Conservation (phyloP, 2,113 vertebrate genomes). For the Baryphthengus martii region DNA sequence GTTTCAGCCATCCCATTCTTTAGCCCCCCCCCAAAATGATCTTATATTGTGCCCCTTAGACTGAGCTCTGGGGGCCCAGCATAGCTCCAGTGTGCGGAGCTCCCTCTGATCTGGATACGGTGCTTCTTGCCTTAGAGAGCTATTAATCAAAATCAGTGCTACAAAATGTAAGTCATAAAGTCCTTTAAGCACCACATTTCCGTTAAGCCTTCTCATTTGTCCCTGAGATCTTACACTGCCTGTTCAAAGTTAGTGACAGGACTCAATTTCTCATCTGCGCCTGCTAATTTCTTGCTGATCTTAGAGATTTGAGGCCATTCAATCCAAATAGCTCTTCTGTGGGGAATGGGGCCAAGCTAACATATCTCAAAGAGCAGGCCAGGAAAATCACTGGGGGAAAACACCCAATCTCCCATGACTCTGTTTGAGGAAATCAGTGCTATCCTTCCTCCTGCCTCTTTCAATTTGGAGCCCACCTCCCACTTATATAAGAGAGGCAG, state of each 20-base stretch:
- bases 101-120: not conserved
- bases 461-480: not conserved
- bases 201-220: conserved; percentile 4
- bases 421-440: not conserved
- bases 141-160: not conserved
- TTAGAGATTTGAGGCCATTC: not conserved
- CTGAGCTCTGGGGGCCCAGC: not conserved
- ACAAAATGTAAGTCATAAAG: not conserved
- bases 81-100: not conserved
- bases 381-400: not conserved
- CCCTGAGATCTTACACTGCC: not conserved
- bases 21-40: not conserved
- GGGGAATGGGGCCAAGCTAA: not conserved
- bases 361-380: not conserved
- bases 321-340: not conserved
- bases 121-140: not conserved
- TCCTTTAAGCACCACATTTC: not conserved
- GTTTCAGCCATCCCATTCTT: not conserved
- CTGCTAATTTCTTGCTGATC: not conserved
- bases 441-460: not conserved
- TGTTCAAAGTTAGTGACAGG: not conserved
- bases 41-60: not conserved
- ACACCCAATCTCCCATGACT: fast-evolving
- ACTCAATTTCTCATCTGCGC: not conserved
- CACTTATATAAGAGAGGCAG: not conserved